A percentile compares a stretch with the other conserved stretches of the same genome.
These are phyloP conservation scores for Oreohelix idahoensis DNA, from an alignment of 1,140 invertebrate species.

Conservation along the genomic window DNA sequence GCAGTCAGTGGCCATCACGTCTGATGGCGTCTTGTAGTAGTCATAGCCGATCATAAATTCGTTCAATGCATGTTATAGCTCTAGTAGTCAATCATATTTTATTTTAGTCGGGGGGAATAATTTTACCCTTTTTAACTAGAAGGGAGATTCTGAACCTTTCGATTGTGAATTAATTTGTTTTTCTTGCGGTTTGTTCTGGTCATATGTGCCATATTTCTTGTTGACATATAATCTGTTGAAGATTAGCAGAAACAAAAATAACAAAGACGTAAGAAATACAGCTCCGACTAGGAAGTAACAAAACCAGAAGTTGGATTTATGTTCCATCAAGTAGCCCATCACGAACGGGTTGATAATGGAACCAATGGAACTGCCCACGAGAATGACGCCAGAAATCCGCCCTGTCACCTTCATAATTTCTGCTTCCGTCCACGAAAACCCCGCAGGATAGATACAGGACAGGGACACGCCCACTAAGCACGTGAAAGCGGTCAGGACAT, in stretches of 20 bases:
- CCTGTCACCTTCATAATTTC: conserved; percentile 50
- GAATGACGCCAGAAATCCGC: conserved; percentile 47
- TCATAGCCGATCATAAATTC: no score
- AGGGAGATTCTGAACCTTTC: neutral
- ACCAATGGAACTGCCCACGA: conserved; percentile 45
- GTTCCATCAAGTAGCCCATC: conserved; percentile 52
- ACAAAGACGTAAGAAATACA: conserved; percentile 32
- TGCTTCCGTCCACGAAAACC: conserved; percentile 51
- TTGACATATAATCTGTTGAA: conserved; percentile 21
- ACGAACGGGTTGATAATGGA: conserved; percentile 44
- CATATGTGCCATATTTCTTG: neutral
- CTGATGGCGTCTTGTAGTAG: no score
- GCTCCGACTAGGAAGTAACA: conserved; percentile 46
- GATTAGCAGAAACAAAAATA: conserved; percentile 35
- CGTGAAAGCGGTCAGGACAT: conserved; percentile 8
- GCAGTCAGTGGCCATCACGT: no score
- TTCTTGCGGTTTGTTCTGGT: neutral
- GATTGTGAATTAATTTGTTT: neutral
- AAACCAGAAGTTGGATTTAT: conserved; percentile 54
- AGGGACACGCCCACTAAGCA: conserved; percentile 42
- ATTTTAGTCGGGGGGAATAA: no score
- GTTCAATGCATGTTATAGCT: no score
- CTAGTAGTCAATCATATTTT: no score
- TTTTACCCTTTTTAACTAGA: no score
- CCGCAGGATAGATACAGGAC: conserved; percentile 47